Percentiles rank a stretch among this genome's conserved stretches.
Evolutionary conservation across 2,888 invertebrate species (phyloP).

Genomic region (Agapostemon virescens): DNA sequence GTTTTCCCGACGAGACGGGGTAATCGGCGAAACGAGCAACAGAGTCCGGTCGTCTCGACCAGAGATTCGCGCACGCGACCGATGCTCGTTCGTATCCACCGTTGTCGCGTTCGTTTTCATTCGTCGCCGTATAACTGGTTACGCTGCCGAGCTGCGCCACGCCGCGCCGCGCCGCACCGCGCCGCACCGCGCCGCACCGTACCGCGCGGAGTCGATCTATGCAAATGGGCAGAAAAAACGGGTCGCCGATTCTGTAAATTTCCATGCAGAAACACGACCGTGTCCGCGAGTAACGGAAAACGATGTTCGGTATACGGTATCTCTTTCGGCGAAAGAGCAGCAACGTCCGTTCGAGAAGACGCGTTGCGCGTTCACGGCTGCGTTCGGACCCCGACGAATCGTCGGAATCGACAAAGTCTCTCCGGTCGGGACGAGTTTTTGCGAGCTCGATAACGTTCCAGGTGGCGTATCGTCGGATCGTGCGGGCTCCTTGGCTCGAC

Average conservation of each 20-base stretch:
- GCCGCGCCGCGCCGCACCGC: not conserved
- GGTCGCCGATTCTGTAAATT: conserved; percentile 5
- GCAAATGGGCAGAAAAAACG: not conserved
- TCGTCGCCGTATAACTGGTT: not conserved
- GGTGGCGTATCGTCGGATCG: conserved; percentile 38
- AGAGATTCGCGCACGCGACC: not conserved
- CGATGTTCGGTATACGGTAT: not conserved
- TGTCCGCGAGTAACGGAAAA: not conserved
- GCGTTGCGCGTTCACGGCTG: not conserved
- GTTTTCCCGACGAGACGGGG: conserved; percentile 14
- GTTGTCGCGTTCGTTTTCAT: not conserved
- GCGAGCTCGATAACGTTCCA: conserved; percentile 33
- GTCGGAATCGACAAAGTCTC: not conserved
- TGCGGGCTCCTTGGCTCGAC: conserved; percentile 44
- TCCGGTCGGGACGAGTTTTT: not conserved
- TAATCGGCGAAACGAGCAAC: not conserved
- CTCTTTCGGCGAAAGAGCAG: not conserved
- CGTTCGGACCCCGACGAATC: not conserved
- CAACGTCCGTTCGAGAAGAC: not conserved
- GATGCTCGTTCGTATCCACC: not conserved
- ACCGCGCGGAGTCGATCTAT: not conserved
- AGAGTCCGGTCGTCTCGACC: not conserved
- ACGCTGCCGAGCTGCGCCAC: not conserved
- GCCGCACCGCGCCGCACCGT: no score
- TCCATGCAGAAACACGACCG: not conserved